A percentile compares a stretch with the other conserved stretches of the same genome.
Conservation (phyloP, 2,797 vertebrate species). For the Euphonia xanthogaster region DNA sequence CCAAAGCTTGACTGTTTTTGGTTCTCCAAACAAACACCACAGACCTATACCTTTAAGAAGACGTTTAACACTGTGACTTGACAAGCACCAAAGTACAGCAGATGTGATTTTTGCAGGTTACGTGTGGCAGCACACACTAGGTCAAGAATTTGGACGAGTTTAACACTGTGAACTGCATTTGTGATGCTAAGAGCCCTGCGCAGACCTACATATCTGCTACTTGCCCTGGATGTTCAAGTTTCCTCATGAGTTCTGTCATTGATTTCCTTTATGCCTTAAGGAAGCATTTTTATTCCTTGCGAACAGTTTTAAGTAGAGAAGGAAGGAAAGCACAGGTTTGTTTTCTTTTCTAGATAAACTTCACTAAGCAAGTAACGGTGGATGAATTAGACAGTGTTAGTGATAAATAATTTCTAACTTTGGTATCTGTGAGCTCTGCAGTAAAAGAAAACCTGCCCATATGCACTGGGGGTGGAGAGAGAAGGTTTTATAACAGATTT, state of each 20-base stretch:
- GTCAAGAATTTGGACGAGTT: background rate
- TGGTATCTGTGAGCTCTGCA: conserved; percentile 44
- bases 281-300: background rate
- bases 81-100: background rate
- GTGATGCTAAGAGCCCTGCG: background rate
- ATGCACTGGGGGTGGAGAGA: conserved; percentile 68
- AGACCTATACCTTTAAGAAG: background rate
- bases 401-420: conserved; percentile 57
- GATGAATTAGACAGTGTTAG: conserved; percentile 25
- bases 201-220: background rate
- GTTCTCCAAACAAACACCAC: background rate
- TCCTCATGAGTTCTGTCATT: background rate
- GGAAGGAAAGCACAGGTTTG: conserved; percentile 11
- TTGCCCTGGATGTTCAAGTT: background rate
- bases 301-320: background rate
- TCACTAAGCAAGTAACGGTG: background rate
- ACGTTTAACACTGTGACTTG: background rate
- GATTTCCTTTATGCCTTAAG: conserved; percentile 18
- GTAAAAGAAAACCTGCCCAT: conserved; percentile 64
- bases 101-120: background rate
- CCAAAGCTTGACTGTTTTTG: background rate
- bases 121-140: background rate
- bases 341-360: conserved; percentile 31
- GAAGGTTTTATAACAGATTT: conserved; percentile 72
- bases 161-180: background rate